Percentiles rank a stretch among this genome's conserved stretches.
Conservation (phyloP, 2,888 invertebrate species). For the Acrocera orbiculus region DNA sequence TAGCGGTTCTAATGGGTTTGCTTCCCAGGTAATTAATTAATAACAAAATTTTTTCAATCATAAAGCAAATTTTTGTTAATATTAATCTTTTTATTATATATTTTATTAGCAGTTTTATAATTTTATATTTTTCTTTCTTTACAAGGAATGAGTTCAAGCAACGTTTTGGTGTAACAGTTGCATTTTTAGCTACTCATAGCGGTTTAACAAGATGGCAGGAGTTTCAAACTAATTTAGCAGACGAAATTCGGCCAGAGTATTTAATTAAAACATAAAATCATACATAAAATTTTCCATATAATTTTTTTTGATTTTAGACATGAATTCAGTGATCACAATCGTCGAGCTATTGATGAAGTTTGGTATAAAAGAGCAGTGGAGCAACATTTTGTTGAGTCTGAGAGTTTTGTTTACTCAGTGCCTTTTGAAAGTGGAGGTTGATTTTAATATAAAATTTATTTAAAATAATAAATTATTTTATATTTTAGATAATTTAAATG, state of each 20-base stretch:
- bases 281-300: neutral
- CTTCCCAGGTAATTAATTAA: constrained; percentile 70
- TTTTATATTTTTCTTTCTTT: no score
- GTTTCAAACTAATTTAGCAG: constrained; percentile 39
- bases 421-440: constrained; percentile 42
- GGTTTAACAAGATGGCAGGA: constrained; percentile 82
- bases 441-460: constrained; percentile 12
- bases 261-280: neutral
- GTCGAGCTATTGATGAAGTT: constrained; percentile 66
- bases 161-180: constrained; percentile 66
- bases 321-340: constrained; percentile 54
- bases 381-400: constrained; percentile 57
- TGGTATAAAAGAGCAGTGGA: constrained; percentile 83
- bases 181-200: constrained; percentile 79
- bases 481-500: constrained; percentile 20
- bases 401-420: constrained; percentile 68
- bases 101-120: no score
- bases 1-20: constrained; percentile 84
- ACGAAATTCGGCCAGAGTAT: constrained; percentile 28
- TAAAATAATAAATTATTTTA: neutral
- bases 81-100: no score
- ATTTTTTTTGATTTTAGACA: constrained; percentile 34
- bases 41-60: neutral
- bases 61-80: no score
- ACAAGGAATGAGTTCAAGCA: constrained; percentile 64